Conservation (phyloP, 2,113 vertebrate genomes). For the Periophthalmus modestus region DNA sequence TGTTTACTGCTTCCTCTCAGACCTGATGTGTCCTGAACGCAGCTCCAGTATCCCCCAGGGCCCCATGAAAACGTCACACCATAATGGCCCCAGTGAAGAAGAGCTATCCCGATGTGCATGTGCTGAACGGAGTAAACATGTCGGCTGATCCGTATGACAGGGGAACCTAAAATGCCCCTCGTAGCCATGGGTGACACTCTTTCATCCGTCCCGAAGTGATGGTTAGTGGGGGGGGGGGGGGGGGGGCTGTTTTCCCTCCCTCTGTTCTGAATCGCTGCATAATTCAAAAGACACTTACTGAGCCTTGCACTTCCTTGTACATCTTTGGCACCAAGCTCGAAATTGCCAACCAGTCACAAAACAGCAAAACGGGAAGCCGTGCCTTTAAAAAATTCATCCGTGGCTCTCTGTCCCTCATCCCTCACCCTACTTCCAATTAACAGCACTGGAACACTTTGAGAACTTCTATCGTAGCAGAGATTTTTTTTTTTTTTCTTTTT, state of each 20-base stretch:
- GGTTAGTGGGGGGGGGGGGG: not conserved
- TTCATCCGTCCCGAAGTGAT: slow-evolving; percentile 14
- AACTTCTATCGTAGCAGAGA: slow-evolving; percentile 53
- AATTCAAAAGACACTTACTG: slow-evolving; percentile 79
- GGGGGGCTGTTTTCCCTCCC: slow-evolving; percentile 8
- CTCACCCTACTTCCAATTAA: slow-evolving; percentile 70
- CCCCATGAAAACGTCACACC: slow-evolving; percentile 39
- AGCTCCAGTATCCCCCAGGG: slow-evolving; percentile 32
- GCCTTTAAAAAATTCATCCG: slow-evolving; percentile 70
- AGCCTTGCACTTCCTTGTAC: slow-evolving; percentile 70
- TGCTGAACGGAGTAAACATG: slow-evolving; percentile 17
- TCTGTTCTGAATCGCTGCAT: slow-evolving; percentile 63
- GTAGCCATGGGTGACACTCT: slow-evolving; percentile 50
- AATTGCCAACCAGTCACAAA: slow-evolving; percentile 53
- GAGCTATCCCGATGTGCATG: slow-evolving; percentile 24
- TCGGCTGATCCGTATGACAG: slow-evolving; percentile 43
- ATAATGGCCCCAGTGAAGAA: slow-evolving; percentile 34
- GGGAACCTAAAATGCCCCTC: slow-evolving; percentile 35
- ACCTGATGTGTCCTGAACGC: slow-evolving; percentile 20
- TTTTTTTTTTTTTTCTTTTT: slow-evolving; percentile 54
- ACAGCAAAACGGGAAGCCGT: slow-evolving; percentile 40
- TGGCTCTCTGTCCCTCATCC: slow-evolving; percentile 60
- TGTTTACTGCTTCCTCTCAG: slow-evolving; percentile 16
- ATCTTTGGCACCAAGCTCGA: slow-evolving; percentile 70
- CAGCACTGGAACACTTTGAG: slow-evolving; percentile 50